Evolutionary conservation across 64 coral and sea anemone species (phyloP).

Genomic region (Actinia equina): DNA sequence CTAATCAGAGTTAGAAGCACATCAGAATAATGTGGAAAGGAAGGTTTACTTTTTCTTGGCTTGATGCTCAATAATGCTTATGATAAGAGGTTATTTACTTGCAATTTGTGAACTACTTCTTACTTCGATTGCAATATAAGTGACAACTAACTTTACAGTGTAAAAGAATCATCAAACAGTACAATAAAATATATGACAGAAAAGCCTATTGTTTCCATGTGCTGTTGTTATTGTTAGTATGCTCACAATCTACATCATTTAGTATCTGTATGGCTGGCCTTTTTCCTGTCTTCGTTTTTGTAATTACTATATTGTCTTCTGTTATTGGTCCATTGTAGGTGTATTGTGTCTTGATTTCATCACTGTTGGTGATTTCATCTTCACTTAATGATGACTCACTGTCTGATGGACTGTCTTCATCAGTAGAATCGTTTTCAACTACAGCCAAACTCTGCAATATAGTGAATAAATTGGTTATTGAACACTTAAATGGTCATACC

Average conservation of each 20-base stretch:
- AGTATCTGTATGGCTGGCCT: constrained; percentile 54
- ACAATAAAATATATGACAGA: too few species aligned
- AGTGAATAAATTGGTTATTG: not conserved
- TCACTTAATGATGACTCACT: not conserved
- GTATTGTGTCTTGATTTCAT: constrained; percentile 45
- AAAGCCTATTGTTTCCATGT: not conserved
- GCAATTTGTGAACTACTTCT: too few species aligned
- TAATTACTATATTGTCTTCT: constrained; percentile 48
- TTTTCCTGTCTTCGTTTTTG: constrained; percentile 24
- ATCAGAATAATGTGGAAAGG: too few species aligned
- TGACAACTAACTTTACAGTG: too few species aligned
- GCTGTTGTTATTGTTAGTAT: constrained; percentile 5
- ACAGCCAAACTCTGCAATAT: constrained; percentile 34
- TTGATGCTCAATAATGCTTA: too few species aligned
- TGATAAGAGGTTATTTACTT: too few species aligned
- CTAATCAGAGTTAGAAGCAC: too few species aligned
- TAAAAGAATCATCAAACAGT: not conserved
- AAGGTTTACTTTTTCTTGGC: too few species aligned
- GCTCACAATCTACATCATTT: not conserved
- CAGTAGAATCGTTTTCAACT: constrained; percentile 29
- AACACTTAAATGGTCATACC: too few species aligned
- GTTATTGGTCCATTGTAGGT: constrained; percentile 28
- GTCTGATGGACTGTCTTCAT: not conserved
- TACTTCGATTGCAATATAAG: too few species aligned
- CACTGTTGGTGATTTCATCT: constrained; percentile 7